phyloP scores from a whole-genome alignment of 2,888 invertebrate species.

The Nemotelus nigrinus region DNA sequence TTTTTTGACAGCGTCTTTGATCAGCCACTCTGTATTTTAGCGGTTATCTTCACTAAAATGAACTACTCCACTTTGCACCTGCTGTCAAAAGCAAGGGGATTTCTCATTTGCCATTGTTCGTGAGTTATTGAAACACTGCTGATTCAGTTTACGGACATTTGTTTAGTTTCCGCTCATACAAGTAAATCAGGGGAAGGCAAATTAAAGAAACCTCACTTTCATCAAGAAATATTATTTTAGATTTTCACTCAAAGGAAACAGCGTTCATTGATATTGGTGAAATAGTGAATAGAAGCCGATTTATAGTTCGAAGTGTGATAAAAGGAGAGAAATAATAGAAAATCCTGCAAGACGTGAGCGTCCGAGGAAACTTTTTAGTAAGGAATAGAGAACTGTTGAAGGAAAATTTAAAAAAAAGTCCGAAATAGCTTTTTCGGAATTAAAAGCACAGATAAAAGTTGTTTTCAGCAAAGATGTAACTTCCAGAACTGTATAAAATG shows the following conservation, averaged over 20 bases:
- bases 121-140: no score
- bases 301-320: not conserved
- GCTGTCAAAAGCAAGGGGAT: no score
- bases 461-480: constrained; percentile 1
- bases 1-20: no score
- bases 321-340: not conserved
- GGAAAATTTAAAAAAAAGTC: not conserved
- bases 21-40: no score
- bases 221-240: no score
- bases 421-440: constrained; percentile 8
- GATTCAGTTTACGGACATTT: no score
- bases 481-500: constrained; percentile 5
- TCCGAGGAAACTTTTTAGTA: constrained; percentile 4
- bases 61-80: no score
- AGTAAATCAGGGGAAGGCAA: no score
- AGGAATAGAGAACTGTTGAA: constrained; percentile 4
- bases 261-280: constrained; percentile 1
- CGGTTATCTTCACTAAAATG: no score
- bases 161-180: no score
- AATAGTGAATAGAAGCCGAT: not conserved
- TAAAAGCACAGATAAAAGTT: constrained; percentile 8
- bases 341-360: not conserved
- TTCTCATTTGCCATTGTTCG: no score
- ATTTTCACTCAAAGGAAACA: not conserved
- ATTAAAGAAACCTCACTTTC: no score